Evolutionary conservation across 2,888 invertebrate species (phyloP), one percentile per base, ranked within the genome.

Genomic region (Drosophila peninsularis): DNA sequence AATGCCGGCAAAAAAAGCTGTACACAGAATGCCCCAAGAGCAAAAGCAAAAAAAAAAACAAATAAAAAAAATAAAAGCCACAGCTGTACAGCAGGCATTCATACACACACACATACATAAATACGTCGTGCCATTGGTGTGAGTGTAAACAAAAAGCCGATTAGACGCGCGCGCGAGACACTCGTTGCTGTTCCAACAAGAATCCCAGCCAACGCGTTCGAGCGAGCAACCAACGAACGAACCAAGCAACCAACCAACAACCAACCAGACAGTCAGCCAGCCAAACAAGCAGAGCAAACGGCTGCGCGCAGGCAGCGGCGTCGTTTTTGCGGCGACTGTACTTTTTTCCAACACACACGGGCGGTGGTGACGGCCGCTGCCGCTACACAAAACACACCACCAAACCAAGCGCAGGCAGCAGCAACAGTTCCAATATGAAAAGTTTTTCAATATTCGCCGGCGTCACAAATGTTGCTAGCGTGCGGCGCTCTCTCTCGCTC

Each of bases 321-420:
- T 71, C 70, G 69, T 88, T 91, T 90, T 91, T 91, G 91, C 88
- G 90, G 89, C 90, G 91, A 91, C 91, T 91, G 91, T 91, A 91
- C 91, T 91, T 91, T 91, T 91, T 91, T 85, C 80, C 89, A 86
- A 82, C 86, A 84, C 79, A 52, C 50, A 52, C 50, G 24, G 19
- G 13, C 44, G 7, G 32, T 52, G 50, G 50, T 52, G 55, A 65
- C 70, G 61, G 74, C 47, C 41, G 30, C 30, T 10, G 56, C 30
- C 10, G 56, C 67, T 64, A 68, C 67, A 58, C 30, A 80, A 73
- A 75, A 71, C 71, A 80, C 77, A 82, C 85, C 88, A 79, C 73
- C 80, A 82, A 70, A 37, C 64, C 63, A 67, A 53, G 64, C 52
- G 58, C 65, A 57, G 56, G 39, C 58, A 60, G 68, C 88, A 83